phyloP scores from a whole-genome alignment of 2,888 invertebrate species.

The Entomobrya multifasciata region DNA sequence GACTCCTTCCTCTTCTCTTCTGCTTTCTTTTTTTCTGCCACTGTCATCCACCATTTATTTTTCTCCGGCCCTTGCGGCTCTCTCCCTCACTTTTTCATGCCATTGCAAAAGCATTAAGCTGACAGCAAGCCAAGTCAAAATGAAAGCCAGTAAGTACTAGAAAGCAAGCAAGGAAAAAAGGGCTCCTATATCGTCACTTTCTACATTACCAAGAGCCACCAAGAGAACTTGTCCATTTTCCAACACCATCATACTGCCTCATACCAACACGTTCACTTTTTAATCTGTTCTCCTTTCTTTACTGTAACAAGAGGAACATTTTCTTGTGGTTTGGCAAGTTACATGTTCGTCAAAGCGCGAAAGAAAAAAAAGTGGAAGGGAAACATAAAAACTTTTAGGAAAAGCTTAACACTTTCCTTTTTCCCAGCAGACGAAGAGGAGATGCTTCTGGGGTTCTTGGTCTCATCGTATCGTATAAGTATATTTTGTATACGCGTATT shows the following conservation, averaged over 20 bases:
- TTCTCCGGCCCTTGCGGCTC: conserved; percentile 27
- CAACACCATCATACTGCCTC: conserved; percentile 7
- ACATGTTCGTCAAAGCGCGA: conserved; percentile 24
- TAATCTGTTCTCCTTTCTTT: conserved; percentile 4
- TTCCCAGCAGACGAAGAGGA: conserved; percentile 4
- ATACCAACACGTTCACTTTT: conserved; percentile 11
- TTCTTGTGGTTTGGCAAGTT: conserved; percentile 24
- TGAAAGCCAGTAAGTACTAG: conserved; percentile 34
- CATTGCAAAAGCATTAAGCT: conserved; percentile 37
- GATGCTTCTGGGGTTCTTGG: not conserved
- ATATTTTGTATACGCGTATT: too few relatives aligned
- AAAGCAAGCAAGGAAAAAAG: not conserved
- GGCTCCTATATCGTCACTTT: too few relatives aligned
- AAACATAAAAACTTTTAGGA: conserved; percentile 37
- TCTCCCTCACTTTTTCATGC: not conserved
- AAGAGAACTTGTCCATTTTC: conserved; percentile 50
- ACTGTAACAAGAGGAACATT: not conserved
- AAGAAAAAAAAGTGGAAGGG: conserved; percentile 26
- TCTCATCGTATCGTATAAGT: too few relatives aligned
- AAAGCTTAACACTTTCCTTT: conserved; percentile 42
- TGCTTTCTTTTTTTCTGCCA: conserved; percentile 25
- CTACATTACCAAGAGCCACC: not conserved
- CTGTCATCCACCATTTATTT: conserved; percentile 52
- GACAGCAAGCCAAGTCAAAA: conserved; percentile 29
- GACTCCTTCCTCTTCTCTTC: conserved; percentile 36